These are phyloP conservation scores for Platygyra sinensis DNA, from an alignment of 64 coral and sea anemone genomes.

Conservation along the genomic window DNA sequence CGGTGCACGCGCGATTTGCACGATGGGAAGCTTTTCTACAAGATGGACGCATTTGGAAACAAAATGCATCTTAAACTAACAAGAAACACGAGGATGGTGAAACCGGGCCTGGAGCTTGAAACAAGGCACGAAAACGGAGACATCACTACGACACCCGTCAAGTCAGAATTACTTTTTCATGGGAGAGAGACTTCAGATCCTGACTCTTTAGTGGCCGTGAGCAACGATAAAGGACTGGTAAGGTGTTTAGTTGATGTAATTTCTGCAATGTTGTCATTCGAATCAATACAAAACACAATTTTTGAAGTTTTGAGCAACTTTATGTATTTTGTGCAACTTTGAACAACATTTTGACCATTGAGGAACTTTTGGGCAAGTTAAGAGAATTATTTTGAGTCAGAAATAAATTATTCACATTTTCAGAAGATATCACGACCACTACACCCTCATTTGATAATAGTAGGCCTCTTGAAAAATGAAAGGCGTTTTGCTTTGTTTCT, in stretches of 20 bases:
- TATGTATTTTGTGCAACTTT: no score
- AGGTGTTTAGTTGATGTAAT: not conserved
- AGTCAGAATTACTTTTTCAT: slow-evolving; percentile 8
- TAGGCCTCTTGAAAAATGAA: no score
- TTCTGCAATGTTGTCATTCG: no score
- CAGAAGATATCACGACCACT: no score
- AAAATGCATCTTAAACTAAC: slow-evolving; percentile 24
- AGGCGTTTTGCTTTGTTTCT: no score
- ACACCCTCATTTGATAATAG: no score
- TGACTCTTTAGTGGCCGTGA: slow-evolving; percentile 9
- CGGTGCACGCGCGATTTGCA: not conserved
- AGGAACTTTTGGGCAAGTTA: no score
- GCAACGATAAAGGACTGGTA: slow-evolving; percentile 25
- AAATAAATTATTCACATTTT: no score
- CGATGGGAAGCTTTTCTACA: not conserved
- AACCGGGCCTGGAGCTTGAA: slow-evolving; percentile 31
- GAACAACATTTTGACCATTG: no score
- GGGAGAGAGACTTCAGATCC: not conserved
- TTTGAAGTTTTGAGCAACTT: no score
- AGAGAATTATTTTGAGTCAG: no score
- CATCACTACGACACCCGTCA: not conserved
- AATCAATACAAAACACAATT: no score
- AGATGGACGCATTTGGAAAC: slow-evolving; percentile 17
- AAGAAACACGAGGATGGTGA: slow-evolving; percentile 17
- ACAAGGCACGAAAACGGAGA: not conserved